These are phyloP conservation scores for Sialis fuliginosa DNA, from an alignment of 2,888 invertebrate species.

Conservation along the genomic window DNA sequence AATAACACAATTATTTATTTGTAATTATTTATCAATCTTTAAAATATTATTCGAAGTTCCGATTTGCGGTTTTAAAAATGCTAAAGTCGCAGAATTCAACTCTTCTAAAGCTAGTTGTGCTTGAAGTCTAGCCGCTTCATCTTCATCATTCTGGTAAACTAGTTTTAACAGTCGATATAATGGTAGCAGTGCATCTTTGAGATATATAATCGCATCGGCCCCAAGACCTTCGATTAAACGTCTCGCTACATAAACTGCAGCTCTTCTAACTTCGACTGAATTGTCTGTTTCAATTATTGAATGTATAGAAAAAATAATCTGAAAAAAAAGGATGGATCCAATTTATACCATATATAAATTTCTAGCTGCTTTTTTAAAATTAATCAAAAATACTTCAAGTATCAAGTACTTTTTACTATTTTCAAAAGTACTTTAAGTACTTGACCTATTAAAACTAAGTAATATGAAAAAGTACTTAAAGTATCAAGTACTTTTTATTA, in stretches of 20 bases:
- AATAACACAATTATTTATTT: too few species aligned
- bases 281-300: conserved; percentile 51
- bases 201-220: conserved; percentile 42
- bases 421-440: too few species aligned
- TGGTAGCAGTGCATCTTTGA: conserved; percentile 47
- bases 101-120: conserved; percentile 62
- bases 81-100: conserved; percentile 42
- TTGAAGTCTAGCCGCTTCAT: conserved; percentile 55
- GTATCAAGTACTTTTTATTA: too few species aligned
- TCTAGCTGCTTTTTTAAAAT: too few species aligned
- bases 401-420: too few species aligned
- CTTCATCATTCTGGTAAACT: conserved; percentile 40
- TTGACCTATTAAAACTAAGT: too few species aligned
- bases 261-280: conserved; percentile 54
- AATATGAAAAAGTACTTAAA: too few species aligned
- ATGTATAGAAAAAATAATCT: conserved; percentile 56
- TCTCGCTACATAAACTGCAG: conserved; percentile 60
- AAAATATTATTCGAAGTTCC: too few species aligned
- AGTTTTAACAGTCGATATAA: conserved; percentile 53
- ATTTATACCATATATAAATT: too few species aligned
- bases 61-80: too few species aligned
- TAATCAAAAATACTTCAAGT: too few species aligned
- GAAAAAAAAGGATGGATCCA: conserved; percentile 17
- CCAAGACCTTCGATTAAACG: conserved; percentile 59
- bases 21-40: too few species aligned